These are phyloP conservation scores for Gambelia wislizenii DNA, from an alignment of 2,797 vertebrate genomes.

Conservation along the genomic window DNA sequence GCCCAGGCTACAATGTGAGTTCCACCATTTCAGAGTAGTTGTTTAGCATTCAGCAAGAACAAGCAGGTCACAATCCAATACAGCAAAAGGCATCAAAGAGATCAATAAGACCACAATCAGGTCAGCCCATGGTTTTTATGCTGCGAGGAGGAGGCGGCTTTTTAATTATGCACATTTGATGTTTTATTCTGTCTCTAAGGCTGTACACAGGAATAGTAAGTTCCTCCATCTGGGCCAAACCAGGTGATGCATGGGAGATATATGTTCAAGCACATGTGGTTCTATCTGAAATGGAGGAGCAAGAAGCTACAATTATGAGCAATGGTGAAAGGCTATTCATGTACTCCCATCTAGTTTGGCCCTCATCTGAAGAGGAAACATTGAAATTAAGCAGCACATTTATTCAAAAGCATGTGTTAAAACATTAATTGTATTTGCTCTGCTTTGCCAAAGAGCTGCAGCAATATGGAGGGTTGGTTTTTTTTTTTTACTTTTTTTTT, in stretches of 20 bases:
- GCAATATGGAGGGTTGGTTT: conserved; percentile 44
- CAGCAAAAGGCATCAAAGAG: background rate
- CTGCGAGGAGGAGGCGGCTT: background rate
- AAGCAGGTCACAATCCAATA: background rate
- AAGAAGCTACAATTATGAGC: background rate
- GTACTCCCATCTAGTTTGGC: background rate
- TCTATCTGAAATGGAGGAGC: background rate
- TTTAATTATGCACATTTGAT: background rate
- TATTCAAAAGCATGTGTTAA: conserved; percentile 36
- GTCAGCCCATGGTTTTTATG: background rate
- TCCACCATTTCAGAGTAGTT: background rate
- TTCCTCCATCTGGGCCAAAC: background rate
- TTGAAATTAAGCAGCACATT: conserved; percentile 37
- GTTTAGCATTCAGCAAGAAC: background rate
- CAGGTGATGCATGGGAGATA: background rate
- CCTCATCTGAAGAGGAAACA: background rate
- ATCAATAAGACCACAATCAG: background rate
- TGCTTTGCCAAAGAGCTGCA: conserved; percentile 37
- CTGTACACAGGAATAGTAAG: background rate
- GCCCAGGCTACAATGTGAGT: background rate
- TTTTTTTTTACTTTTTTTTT: conserved; percentile 25
- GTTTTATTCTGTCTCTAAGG: background rate
- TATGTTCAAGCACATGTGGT: background rate
- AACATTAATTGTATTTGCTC: conserved; percentile 38
- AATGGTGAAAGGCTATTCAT: background rate